Evolutionary conservation across 2,113 vertebrate species (phyloP), one percentile per base, ranked within the genome.

Genomic region (Myxocyprinus asiaticus): DNA sequence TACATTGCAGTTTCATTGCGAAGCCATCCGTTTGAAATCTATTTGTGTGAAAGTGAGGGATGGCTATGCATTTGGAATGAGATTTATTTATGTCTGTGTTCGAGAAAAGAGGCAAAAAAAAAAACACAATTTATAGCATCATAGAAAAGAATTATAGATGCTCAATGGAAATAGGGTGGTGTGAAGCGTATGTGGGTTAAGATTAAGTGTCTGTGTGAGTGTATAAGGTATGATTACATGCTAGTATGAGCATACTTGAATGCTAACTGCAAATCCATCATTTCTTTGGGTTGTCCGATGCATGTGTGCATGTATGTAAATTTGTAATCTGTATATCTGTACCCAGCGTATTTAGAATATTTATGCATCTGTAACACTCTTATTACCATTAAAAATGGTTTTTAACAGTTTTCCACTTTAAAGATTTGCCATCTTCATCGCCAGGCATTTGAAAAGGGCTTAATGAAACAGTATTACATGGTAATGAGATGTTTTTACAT

Each of bases 31-130:
- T 72, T 48, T 43, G 67, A 76, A 80, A 53, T 81, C 61, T 58
- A 69, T 61, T 78, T 73, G 71, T 66, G 51, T 79, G 51, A 22
- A 43, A 58, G 63, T 72, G 48, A 77, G 82, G 66, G 69, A 33
- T 33, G 22, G 68, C 70, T 75, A 83, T 83, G 79, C 78, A 79
- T 84, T 81, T 81, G 67, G 56, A 85, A 72, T 45, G 83, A 76
- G 78, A 77, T 80, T 68, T 73, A 86, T 78, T 71, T 84, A 82
- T 86, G 81, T 14, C 67, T 45, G 59, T 72, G 22, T 42, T 79
- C 67, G 43, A 59, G 8, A 70, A 50, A 5, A 9, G 66, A 77
- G 17, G 58, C 61, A 7, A 62, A 73, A 68, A 43, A 7, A 62
- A 73, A 68, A 43, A 12, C 59, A 76, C 64, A 65, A 75, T 71